These are phyloP conservation scores for Ochotona princeps DNA, from an alignment of 2,113 vertebrate genomes.

Conservation along the genomic window DNA sequence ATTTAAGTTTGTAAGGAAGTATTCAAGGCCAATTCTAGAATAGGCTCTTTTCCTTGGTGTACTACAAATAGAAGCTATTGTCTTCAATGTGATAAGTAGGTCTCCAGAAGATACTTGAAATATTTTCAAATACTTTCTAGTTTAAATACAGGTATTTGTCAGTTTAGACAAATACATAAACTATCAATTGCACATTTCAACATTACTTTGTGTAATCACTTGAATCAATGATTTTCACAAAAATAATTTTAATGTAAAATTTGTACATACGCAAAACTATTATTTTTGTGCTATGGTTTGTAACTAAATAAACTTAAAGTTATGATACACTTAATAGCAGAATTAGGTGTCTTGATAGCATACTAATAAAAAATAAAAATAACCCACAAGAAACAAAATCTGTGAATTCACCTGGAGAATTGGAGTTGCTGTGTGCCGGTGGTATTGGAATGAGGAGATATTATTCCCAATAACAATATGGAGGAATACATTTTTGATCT, in stretches of 20 bases:
- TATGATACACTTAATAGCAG: neutral
- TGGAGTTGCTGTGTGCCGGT: no score
- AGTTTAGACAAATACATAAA: neutral
- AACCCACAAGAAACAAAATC: neutral
- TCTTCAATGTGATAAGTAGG: neutral
- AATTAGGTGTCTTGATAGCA: neutral
- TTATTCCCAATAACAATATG: neutral
- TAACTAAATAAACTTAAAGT: neutral
- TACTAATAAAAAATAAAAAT: neutral
- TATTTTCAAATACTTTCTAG: neutral
- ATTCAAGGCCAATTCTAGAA: neutral
- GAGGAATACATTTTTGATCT: neutral
- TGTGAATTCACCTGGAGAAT: neutral
- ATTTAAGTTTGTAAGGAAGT: neutral
- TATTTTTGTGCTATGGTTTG: neutral
- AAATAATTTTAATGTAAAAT: neutral
- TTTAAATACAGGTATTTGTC: neutral
- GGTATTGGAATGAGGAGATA: no score
- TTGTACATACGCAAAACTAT: neutral
- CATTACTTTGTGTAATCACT: neutral
- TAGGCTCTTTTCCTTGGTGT: neutral
- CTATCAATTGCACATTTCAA: neutral
- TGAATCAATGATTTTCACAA: neutral
- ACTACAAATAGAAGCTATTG: neutral
- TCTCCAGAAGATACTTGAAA: neutral